These are phyloP conservation scores for Criorhina ranunculi DNA, from an alignment of 2,888 invertebrate genomes.

Conservation along the genomic window DNA sequence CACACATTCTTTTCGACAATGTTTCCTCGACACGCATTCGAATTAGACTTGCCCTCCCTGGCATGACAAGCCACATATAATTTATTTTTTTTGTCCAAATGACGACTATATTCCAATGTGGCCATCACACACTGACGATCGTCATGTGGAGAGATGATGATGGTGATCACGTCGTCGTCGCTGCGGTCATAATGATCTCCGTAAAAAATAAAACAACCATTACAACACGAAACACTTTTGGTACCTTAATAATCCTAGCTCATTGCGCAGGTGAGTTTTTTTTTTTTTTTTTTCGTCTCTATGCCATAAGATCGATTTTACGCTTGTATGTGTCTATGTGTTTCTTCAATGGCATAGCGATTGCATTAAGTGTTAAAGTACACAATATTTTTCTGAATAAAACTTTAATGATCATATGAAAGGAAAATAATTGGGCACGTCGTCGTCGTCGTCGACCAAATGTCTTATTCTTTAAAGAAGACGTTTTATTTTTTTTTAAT, in stretches of 20 bases:
- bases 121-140: neutral
- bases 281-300: neutral
- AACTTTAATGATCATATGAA: conserved; percentile 38
- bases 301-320: neutral
- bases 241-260: neutral
- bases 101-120: conserved; percentile 16
- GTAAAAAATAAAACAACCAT: conserved; percentile 6
- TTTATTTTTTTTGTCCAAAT: neutral
- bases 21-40: neutral
- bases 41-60: neutral
- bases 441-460: neutral
- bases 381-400: conserved; percentile 24
- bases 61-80: neutral
- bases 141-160: conserved; percentile 2
- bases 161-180: conserved; percentile 11
- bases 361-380: conserved; percentile 22
- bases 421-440: conserved; percentile 31
- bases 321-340: too few species aligned
- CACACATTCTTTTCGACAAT: neutral
- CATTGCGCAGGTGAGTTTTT: neutral
- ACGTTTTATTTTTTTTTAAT: neutral
- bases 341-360: neutral
- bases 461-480: neutral
- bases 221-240: conserved; percentile 10
- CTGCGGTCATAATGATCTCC: conserved; percentile 1